Conservation (phyloP, 2,113 vertebrate genomes). For the Dolichotis patagonum region DNA sequence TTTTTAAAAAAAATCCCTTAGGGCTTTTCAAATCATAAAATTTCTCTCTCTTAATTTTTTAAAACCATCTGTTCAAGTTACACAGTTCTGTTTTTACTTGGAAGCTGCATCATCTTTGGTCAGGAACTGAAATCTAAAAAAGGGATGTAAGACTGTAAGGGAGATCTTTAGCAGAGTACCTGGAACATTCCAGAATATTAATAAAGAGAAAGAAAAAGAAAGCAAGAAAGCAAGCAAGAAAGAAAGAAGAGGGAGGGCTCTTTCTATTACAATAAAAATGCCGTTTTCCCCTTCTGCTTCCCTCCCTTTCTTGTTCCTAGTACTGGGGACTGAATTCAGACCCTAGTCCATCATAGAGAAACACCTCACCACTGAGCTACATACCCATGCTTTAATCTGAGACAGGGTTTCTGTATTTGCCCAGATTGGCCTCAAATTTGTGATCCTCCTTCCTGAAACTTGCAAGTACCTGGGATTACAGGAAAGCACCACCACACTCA, state of each 20-base stretch:
- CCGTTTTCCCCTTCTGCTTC: not conserved
- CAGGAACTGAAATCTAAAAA: not conserved
- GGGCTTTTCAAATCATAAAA: not conserved
- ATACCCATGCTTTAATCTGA: not conserved
- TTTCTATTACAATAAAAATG: slow-evolving; percentile 24
- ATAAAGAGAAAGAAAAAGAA: not conserved
- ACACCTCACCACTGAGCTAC: not conserved
- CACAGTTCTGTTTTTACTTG: not conserved
- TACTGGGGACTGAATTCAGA: not conserved
- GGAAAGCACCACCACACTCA: not conserved
- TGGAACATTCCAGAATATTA: not conserved
- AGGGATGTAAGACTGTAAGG: not conserved
- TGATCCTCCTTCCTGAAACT: not conserved
- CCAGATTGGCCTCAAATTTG: not conserved
- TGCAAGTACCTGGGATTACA: not conserved
- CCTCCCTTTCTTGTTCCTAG: not conserved
- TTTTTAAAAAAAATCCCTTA: not conserved
- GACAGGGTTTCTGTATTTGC: not conserved
- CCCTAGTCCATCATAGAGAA: not conserved
- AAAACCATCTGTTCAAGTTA: not conserved
- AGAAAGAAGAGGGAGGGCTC: not conserved
- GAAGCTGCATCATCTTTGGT: not conserved
- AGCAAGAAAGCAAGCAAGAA: not conserved
- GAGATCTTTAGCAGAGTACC: not conserved
- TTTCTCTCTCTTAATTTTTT: not conserved